Base-by-base conservation (phyloP, 1,140 invertebrate species). In the Drosophila persimilis region DNA sequence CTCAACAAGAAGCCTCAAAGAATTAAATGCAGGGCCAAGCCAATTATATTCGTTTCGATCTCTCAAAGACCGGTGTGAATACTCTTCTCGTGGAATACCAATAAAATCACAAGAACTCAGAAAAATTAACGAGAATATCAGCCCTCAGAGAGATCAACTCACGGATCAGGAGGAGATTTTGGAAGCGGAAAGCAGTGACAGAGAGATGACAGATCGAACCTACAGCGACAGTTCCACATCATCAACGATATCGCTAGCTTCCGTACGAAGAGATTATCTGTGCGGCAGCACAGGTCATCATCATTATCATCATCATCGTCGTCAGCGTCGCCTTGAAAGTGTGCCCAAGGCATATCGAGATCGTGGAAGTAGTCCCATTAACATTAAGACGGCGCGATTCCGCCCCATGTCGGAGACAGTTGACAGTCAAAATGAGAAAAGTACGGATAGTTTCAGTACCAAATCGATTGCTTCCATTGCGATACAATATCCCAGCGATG, bases 321-420 rank as follows among this genome's bases (percentile, higher is more conserved):
- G 24, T 24, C 63, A 22, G n/a, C 26, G 31, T 9, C 31, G 35
- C 35, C 3, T 1, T 39, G 11, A 11, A 11, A 44, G 46, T 26
- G 60, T 29, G n/a, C n/a, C 43, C 2, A 85, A 67, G 50, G 71
- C 31, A 11, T 85, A 67, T 74, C 73, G 70, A 51, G 77, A 85
- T 74, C 73, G 83, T 31, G 80, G 54, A 22, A 77, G 72, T 52
- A 86, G 81, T 52, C 80, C 80, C 39, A 85, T 85, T 43, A 59
- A 64, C 13, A 48, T 80, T 5, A 67, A 59, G 35, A 64, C 39
- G 6, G 41, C 46, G 51, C 45, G 41, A 8, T 35, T 7, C 15
- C 26, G 24, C 43, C 13, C 11, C 17, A 43, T 58, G 17, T 20
- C 8, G 5, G 39, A 24, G 8, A 46, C 20, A 35, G 8, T 7